Evolutionary conservation across 2,888 invertebrate genomes (phyloP).

Genomic region (Epinotia brunnichana): DNA sequence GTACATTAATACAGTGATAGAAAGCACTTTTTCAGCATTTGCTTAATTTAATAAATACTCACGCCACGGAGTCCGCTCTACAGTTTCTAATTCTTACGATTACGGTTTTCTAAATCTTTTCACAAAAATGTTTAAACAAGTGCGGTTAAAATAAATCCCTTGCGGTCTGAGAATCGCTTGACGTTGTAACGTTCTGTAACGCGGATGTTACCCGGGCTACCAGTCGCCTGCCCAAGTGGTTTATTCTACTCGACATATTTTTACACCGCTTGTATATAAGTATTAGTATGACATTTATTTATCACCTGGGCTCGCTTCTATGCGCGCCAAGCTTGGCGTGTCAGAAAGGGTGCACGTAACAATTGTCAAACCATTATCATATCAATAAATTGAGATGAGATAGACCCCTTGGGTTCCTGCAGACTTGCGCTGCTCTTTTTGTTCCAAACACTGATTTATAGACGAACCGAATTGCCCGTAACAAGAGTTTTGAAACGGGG

Average conservation of each 20-base stretch:
- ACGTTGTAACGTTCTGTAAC: constrained; percentile 7
- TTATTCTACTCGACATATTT: neutral
- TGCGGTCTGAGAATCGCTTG: constrained; percentile 5
- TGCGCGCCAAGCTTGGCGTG: too few species aligned
- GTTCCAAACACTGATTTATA: constrained; percentile 42
- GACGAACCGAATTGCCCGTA: constrained; percentile 38
- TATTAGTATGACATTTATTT: neutral
- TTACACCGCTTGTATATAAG: neutral
- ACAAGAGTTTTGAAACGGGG: constrained; percentile 41
- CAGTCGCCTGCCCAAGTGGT: constrained; percentile 7
- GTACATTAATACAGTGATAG: neutral
- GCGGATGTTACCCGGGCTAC: constrained; percentile 26
- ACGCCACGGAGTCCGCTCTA: too few species aligned
- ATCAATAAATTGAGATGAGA: neutral
- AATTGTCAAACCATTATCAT: neutral
- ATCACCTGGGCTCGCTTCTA: neutral
- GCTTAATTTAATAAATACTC: neutral
- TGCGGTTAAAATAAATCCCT: constrained; percentile 4
- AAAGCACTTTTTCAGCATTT: neutral
- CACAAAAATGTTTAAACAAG: neutral
- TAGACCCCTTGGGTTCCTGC: constrained; percentile 16
- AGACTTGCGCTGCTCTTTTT: constrained; percentile 36
- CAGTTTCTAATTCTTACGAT: too few species aligned
- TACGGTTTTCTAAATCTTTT: neutral
- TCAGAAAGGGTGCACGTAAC: neutral